Percentiles rank a stretch among this genome's conserved stretches.
phyloP scores from a whole-genome alignment of 2,888 invertebrate species.

The Apodemia mormo region DNA sequence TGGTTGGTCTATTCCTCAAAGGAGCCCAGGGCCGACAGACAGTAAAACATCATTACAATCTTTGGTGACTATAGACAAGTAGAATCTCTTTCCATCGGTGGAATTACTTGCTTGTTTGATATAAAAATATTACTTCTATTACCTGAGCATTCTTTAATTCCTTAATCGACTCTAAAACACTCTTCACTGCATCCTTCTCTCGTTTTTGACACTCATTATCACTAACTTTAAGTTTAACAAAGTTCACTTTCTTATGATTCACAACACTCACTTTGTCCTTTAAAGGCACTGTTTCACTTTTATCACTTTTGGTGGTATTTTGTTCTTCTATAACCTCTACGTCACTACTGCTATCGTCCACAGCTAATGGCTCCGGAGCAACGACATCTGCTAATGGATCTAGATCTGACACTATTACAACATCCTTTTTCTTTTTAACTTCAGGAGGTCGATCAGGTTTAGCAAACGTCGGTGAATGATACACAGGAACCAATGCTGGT shows the following conservation, averaged over 20 bases:
- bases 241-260: conserved; percentile 43
- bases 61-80: too few species aligned
- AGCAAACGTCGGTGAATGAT: conserved; percentile 12
- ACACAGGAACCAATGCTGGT: conserved; percentile 59
- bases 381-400: conserved; percentile 53
- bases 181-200: conserved; percentile 46
- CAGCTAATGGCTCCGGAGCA: conserved; percentile 55
- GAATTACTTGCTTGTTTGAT: too few species aligned
- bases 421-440: conserved; percentile 17
- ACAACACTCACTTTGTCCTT: conserved; percentile 53
- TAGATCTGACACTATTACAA: conserved; percentile 12
- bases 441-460: conserved; percentile 16
- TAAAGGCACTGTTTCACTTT: conserved; percentile 69
- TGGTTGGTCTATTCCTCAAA: too few species aligned
- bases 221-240: conserved; percentile 45
- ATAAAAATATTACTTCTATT: not conserved
- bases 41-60: too few species aligned
- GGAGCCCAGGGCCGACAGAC: too few species aligned
- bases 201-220: conserved; percentile 45
- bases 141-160: not conserved
- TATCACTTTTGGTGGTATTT: conserved; percentile 56
- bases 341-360: conserved; percentile 77
- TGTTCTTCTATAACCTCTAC: conserved; percentile 68
- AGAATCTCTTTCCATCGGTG: too few species aligned
- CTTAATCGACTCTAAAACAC: not conserved